These are phyloP conservation scores for Corella eumyota DNA, from an alignment of 23 tunicate species.

Conservation along the genomic window DNA sequence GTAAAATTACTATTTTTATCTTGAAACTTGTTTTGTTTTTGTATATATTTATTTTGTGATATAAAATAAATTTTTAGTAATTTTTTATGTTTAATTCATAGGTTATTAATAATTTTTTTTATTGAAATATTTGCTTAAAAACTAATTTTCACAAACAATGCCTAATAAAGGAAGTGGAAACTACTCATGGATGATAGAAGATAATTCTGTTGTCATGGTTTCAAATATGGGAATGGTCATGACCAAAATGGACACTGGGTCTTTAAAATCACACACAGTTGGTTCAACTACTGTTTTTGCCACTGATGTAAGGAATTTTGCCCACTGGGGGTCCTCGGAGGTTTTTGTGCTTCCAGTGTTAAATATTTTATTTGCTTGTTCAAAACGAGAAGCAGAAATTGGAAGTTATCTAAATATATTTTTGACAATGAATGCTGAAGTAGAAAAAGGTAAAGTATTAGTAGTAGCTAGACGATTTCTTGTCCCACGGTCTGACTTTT, in stretches of 20 bases:
- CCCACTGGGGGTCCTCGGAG: conserved; percentile 47
- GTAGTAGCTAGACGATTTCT: neutral
- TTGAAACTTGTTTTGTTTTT: neutral
- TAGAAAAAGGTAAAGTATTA: conserved; percentile 15
- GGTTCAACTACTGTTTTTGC: conserved; percentile 43
- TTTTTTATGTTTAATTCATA: no score
- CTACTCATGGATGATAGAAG: conserved; percentile 68
- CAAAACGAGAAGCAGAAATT: conserved; percentile 61
- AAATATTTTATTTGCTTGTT: conserved; percentile 41
- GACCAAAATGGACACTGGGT: conserved; percentile 11
- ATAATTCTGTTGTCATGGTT: conserved; percentile 24
- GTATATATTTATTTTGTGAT: neutral
- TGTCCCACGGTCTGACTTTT: neutral
- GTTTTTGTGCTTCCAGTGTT: conserved; percentile 40
- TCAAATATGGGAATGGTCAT: conserved; percentile 38
- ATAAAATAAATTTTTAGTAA: neutral
- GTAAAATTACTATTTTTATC: conserved; percentile 1
- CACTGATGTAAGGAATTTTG: conserved; percentile 49
- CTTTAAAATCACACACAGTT: conserved; percentile 5
- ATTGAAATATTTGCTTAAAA: no score
- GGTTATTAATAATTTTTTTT: no score
- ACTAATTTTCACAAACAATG: no score
- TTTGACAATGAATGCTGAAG: conserved; percentile 42
- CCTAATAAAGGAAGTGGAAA: conserved; percentile 73
- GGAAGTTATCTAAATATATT: conserved; percentile 32